Evolutionary conservation across 2,113 vertebrate species (phyloP).

Genomic region (Mesembrinibis cayennensis): DNA sequence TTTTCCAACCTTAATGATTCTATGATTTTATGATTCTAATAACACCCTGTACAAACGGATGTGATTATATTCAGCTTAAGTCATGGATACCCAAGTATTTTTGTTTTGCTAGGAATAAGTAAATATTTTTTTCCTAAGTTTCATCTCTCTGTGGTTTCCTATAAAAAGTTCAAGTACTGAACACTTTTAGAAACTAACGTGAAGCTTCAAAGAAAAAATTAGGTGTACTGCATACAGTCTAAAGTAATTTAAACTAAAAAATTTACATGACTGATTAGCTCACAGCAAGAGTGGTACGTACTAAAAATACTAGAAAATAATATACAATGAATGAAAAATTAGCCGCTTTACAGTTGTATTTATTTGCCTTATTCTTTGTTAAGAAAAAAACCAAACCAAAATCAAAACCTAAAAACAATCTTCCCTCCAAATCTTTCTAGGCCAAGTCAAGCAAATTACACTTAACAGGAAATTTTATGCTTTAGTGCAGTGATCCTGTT

Average conservation of each 20-base stretch:
- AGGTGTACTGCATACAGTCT: neutral
- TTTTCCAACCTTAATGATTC: too few relatives aligned
- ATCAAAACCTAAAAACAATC: neutral
- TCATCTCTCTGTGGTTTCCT: neutral
- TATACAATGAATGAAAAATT: neutral
- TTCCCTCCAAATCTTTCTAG: neutral
- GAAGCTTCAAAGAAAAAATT: slow-evolving; percentile 17
- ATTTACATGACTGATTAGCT: neutral
- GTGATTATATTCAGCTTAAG: neutral
- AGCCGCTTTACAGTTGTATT: neutral
- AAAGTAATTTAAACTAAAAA: slow-evolving; percentile 17
- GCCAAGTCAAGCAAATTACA: neutral
- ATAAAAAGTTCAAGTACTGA: neutral
- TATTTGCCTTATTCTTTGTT: neutral
- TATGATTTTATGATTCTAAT: too few relatives aligned
- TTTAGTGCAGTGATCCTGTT: neutral
- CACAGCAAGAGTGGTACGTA: neutral
- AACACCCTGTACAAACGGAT: neutral
- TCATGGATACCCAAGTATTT: neutral
- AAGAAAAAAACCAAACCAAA: neutral
- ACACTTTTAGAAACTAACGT: neutral
- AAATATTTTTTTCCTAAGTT: neutral
- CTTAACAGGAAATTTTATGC: neutral
- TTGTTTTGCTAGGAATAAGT: neutral
- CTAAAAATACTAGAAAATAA: neutral